These are phyloP conservation scores for Dendrolimus pini DNA, from an alignment of 2,888 invertebrate genomes.

Conservation along the genomic window DNA sequence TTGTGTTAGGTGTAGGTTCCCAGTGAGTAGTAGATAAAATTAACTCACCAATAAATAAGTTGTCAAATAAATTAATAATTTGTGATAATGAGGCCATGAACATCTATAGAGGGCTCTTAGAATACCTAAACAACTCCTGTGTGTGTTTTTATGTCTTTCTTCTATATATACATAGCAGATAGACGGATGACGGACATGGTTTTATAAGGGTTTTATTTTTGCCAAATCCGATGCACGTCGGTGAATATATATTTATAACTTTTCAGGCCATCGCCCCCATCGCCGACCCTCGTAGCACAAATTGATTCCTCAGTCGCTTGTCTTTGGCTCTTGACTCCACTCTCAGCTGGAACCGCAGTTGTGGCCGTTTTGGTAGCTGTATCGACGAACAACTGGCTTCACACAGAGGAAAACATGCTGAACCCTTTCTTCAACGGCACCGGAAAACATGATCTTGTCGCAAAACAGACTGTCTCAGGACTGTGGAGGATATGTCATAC, in stretches of 20 bases:
- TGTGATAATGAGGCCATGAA: too few species aligned
- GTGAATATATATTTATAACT: background rate
- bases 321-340: slow-evolving; percentile 78
- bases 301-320: slow-evolving; percentile 79
- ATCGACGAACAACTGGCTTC: slow-evolving; percentile 89
- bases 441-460: slow-evolving; percentile 80
- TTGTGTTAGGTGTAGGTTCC: too few species aligned
- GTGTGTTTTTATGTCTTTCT: too few species aligned
- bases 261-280: slow-evolving; percentile 66
- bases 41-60: too few species aligned
- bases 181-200: too few species aligned
- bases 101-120: too few species aligned
- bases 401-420: slow-evolving; percentile 90
- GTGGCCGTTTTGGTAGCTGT: slow-evolving; percentile 84
- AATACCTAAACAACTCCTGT: too few species aligned
- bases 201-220: too few species aligned
- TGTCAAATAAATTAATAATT: too few species aligned
- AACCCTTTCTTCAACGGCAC: slow-evolving; percentile 87
- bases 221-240: too few species aligned
- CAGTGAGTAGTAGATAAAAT: too few species aligned
- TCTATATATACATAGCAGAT: too few species aligned
- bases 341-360: slow-evolving; percentile 83
- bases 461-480: slow-evolving; percentile 87
- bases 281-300: slow-evolving; percentile 62
- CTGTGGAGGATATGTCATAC: slow-evolving; percentile 88